phyloP scores from a whole-genome alignment of 1,140 invertebrate genomes.

The Drosophila dunni region DNA sequence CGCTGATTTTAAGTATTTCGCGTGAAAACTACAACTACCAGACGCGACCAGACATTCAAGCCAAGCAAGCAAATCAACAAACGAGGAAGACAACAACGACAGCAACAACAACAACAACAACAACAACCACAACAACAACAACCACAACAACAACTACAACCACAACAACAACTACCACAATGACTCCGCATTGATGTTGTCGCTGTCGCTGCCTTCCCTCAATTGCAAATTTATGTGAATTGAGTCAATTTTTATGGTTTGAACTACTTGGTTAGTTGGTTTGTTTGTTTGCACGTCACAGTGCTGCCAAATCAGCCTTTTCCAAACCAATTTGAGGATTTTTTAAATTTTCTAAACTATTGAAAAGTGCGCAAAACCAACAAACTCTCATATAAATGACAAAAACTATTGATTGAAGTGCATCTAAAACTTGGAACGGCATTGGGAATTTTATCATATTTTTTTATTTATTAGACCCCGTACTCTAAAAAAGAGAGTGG shows the following conservation, averaged over 20 bases:
- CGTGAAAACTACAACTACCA: constrained; percentile 75
- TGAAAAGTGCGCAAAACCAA: too few species aligned
- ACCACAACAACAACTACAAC: too few species aligned
- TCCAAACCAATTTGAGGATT: too few species aligned
- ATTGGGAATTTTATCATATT: too few species aligned
- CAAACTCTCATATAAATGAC: too few species aligned
- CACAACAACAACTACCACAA: background rate
- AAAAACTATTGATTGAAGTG: too few species aligned
- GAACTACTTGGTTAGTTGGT: constrained; percentile 46
- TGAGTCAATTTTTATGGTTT: constrained; percentile 80
- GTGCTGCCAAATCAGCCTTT: too few species aligned
- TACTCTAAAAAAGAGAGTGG: too few species aligned
- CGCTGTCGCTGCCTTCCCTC: constrained; percentile 50
- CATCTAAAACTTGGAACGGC: too few species aligned
- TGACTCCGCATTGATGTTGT: constrained; percentile 1
- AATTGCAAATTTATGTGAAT: constrained; percentile 81
- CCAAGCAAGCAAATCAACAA: constrained; percentile 33
- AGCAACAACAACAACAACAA: constrained; percentile 17
- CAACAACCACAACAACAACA: constrained; percentile 17
- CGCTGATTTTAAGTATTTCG: constrained; percentile 83
- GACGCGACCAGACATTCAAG: constrained; percentile 52
- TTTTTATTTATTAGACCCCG: too few species aligned
- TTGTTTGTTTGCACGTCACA: constrained; percentile 41
- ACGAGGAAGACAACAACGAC: constrained; percentile 38
- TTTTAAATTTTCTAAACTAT: too few species aligned